A percentile compares a stretch with the other conserved stretches of the same genome.
Conservation (phyloP, 2,888 invertebrate genomes). For the Apeira syringaria region DNA sequence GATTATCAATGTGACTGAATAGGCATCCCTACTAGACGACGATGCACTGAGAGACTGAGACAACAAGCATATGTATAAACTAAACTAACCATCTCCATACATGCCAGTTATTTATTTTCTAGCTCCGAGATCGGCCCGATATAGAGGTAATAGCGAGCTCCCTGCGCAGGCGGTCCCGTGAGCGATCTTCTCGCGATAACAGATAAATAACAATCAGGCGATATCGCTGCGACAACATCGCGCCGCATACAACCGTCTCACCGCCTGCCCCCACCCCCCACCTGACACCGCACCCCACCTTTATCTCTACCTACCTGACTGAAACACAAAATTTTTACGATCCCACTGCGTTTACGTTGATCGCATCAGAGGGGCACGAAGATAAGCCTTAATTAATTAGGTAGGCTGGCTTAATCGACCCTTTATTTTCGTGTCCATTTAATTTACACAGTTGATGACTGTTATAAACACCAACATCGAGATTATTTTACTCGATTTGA, state of each 20-base stretch:
- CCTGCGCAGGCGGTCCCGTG: conserved; percentile 52
- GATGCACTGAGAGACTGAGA: conserved; percentile 20
- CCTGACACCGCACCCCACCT: conserved; percentile 32
- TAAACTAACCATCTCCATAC: conserved; percentile 33
- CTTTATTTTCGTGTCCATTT: conserved; percentile 62
- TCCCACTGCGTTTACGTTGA: conserved; percentile 58
- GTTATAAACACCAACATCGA: conserved; percentile 63
- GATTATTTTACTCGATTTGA: conserved; percentile 55
- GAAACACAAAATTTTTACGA: conserved; percentile 60
- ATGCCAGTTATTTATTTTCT: conserved; percentile 50
- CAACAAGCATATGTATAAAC: conserved; percentile 33
- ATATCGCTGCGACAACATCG: conserved; percentile 51
- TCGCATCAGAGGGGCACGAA: conserved; percentile 46
- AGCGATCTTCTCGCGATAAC: conserved; percentile 57
- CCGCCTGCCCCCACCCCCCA: conserved; percentile 30
- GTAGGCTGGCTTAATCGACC: conserved; percentile 58
- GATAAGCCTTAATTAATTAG: conserved; percentile 70
- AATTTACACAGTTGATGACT: conserved; percentile 62
- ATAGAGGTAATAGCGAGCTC: conserved; percentile 41
- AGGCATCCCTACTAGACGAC: too few species aligned
- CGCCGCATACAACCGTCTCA: conserved; percentile 34
- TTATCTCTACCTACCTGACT: conserved; percentile 51
- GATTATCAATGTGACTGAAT: too few species aligned
- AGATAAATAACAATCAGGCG: conserved; percentile 69
- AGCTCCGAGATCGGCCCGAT: conserved; percentile 50